These are phyloP conservation scores for Exaiptasia diaphana DNA, from an alignment of 64 coral and sea anemone genomes.

Conservation along the genomic window DNA sequence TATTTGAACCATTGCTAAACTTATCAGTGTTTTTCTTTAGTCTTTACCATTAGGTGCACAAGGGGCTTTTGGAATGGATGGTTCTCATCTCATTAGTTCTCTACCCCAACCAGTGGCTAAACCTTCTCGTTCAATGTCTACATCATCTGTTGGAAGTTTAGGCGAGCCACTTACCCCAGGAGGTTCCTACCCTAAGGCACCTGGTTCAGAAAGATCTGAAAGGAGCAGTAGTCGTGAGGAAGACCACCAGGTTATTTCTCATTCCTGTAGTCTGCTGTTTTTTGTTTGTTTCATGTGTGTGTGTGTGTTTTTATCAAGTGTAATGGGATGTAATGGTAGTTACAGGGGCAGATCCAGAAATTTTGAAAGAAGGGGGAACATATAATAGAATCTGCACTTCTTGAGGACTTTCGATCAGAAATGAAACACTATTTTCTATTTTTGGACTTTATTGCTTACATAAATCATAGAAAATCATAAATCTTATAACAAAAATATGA, in stretches of 20 bases:
- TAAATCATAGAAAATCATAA: too few species aligned
- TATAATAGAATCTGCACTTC: too few species aligned
- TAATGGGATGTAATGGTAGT: too few species aligned
- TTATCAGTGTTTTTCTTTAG: background rate
- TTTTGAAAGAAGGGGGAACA: too few species aligned
- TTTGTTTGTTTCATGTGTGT: too few species aligned
- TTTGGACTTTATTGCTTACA: too few species aligned
- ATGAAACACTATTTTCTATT: too few species aligned
- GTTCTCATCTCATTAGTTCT: background rate
- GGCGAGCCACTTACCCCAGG: slow-evolving; percentile 68
- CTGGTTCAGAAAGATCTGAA: slow-evolving; percentile 92
- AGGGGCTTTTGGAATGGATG: background rate
- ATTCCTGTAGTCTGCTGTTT: too few species aligned
- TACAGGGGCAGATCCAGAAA: too few species aligned
- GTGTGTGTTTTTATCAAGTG: too few species aligned
- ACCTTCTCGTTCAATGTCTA: slow-evolving; percentile 80
- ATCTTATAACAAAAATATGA: too few species aligned
- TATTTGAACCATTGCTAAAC: background rate
- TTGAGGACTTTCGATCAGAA: too few species aligned
- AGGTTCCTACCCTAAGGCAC: slow-evolving; percentile 89
- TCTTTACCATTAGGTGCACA: background rate
- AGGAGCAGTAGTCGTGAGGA: slow-evolving; percentile 86
- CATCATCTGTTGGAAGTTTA: slow-evolving; percentile 59
- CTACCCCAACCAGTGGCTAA: slow-evolving; percentile 56
- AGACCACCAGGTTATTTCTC: slow-evolving; percentile 59